Conservation (phyloP, 2,113 vertebrate species). For the Quiscalus mexicanus region DNA sequence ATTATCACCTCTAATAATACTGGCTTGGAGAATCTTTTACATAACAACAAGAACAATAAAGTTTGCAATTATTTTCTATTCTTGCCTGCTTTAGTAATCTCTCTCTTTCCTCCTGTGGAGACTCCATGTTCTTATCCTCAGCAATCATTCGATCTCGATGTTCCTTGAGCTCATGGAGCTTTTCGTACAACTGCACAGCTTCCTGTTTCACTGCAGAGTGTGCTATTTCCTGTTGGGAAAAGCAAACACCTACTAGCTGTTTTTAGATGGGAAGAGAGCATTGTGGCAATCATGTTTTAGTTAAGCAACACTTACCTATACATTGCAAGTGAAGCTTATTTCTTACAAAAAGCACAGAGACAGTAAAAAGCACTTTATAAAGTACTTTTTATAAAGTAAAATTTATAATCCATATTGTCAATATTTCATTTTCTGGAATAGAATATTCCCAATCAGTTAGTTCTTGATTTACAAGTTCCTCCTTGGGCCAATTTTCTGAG, state of each 20-base stretch:
- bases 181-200: conserved; percentile 84
- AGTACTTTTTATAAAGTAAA: not conserved
- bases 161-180: conserved; percentile 81
- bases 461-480: not conserved
- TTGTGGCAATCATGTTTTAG: not conserved
- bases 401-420: not conserved
- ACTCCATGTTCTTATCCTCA: conserved; percentile 87
- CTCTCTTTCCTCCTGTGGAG: conserved; percentile 90
- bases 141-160: conserved; percentile 85
- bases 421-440: not conserved
- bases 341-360: not conserved
- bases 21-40: not conserved
- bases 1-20: not conserved
- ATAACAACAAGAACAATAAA: no score
- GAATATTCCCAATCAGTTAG: not conserved
- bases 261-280: not conserved
- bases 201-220: conserved; percentile 88
- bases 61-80: not conserved
- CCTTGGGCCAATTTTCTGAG: not conserved
- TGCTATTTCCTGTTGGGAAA: conserved; percentile 75
- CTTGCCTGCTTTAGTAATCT: conserved; percentile 87
- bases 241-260: not conserved
- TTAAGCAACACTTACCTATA: not conserved
- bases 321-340: not conserved
- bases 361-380: not conserved